A percentile compares a stretch with the other conserved stretches of the same genome.
phyloP scores from a whole-genome alignment of 2,113 vertebrate species.

The Serilophus lunatus region DNA sequence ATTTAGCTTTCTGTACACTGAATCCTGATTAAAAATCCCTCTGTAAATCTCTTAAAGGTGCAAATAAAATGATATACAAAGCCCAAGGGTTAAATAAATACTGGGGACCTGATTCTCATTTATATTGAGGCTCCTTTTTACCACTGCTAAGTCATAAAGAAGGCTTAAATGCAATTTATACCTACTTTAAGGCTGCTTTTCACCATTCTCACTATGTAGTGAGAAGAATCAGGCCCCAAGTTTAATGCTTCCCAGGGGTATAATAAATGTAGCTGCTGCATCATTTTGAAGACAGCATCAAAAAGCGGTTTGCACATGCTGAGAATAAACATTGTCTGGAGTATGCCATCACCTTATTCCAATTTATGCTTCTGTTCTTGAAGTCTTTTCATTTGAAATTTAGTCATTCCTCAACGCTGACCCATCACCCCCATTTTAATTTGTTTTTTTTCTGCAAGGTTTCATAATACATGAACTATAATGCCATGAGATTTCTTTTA shows the following conservation, averaged over 20 bases:
- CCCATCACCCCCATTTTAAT: not conserved
- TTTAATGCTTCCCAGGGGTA: constrained; percentile 34
- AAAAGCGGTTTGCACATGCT: constrained; percentile 18
- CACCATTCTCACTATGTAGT: constrained; percentile 21
- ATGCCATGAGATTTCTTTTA: not conserved
- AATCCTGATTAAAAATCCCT: constrained; percentile 54
- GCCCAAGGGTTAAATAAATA: constrained; percentile 62
- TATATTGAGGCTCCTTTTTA: not conserved
- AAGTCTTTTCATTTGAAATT: not conserved
- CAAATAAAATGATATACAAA: constrained; percentile 63
- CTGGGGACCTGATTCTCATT: constrained; percentile 29
- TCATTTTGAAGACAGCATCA: constrained; percentile 44
- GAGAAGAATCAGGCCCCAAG: constrained; percentile 42
- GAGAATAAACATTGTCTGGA: constrained; percentile 10
- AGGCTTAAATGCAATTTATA: constrained; percentile 49
- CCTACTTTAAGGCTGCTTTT: constrained; percentile 40
- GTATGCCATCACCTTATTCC: not conserved
- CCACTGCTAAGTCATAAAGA: constrained; percentile 28
- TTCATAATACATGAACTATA: not conserved
- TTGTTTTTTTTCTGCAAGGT: not conserved
- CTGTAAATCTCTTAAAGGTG: constrained; percentile 47
- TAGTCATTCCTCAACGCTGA: not conserved
- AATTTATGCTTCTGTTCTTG: not conserved
- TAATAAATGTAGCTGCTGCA: constrained; percentile 28
- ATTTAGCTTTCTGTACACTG: constrained; percentile 24